Percentiles rank a stretch among this genome's conserved stretches.
Evolutionary conservation across 1,140 invertebrate genomes (phyloP).

Genomic region (Eupristina koningsbergeri): DNA sequence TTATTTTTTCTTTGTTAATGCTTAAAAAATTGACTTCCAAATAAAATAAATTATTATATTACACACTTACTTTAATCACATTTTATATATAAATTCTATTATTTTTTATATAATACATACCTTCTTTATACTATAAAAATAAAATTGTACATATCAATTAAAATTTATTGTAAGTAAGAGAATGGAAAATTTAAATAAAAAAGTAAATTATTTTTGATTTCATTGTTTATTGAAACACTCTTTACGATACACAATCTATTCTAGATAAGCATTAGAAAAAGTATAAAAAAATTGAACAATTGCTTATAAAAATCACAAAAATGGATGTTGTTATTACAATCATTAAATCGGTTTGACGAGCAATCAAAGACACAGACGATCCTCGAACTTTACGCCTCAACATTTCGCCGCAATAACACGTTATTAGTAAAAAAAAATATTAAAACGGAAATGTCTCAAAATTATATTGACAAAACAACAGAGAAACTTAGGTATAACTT

Average conservation of each 20-base stretch:
- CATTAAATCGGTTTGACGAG: constrained; percentile 58
- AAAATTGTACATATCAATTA: neutral
- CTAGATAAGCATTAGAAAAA: constrained; percentile 71
- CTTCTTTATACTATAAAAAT: too few species aligned
- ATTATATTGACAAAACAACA: constrained; percentile 23
- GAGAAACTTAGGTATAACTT: constrained; percentile 9
- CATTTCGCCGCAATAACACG: constrained; percentile 68
- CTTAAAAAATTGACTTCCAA: too few species aligned
- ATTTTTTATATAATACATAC: too few species aligned
- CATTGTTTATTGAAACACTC: constrained; percentile 73
- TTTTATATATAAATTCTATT: too few species aligned
- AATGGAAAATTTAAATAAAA: constrained; percentile 21
- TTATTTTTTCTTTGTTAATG: too few species aligned
- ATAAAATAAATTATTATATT: too few species aligned
- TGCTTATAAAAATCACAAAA: constrained; percentile 72
- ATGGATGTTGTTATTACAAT: constrained; percentile 64
- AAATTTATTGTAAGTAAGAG: neutral
- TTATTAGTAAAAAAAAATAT: constrained; percentile 28
- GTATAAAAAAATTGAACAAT: constrained; percentile 68
- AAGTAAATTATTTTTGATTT: constrained; percentile 54
- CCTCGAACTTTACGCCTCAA: constrained; percentile 72
- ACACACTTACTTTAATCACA: too few species aligned
- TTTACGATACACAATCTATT: constrained; percentile 70
- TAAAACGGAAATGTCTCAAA: constrained; percentile 20
- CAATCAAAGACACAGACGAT: constrained; percentile 71